Conservation (phyloP, 2,797 vertebrate species). For the Hephaestus fuliginosus region DNA sequence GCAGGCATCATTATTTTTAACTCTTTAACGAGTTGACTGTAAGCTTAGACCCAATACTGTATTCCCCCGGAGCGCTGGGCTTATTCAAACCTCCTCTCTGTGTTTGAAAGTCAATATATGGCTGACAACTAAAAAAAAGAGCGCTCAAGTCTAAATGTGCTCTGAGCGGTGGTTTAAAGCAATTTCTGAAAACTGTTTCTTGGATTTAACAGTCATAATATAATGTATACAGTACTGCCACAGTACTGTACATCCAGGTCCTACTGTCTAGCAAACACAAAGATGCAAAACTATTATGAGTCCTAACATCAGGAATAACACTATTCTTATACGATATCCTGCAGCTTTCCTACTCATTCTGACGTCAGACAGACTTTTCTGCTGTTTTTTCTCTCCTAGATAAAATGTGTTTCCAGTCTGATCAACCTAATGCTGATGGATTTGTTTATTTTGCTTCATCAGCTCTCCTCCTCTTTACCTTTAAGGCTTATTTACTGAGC, state of each 20-base stretch:
- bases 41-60: constrained; percentile 72
- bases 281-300: not conserved
- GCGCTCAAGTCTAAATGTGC: not conserved
- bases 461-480: constrained; percentile 23
- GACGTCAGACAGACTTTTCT: not conserved
- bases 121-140: not conserved
- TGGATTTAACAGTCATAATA: not conserved
- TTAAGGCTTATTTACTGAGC: constrained; percentile 26
- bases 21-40: constrained; percentile 84
- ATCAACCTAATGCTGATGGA: constrained; percentile 15
- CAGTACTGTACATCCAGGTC: not conserved
- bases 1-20: constrained; percentile 86
- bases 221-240: not conserved
- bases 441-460: constrained; percentile 33
- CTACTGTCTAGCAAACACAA: not conserved
- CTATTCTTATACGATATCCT: too few species aligned
- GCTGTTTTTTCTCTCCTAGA: constrained; percentile 1
- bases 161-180: too few species aligned
- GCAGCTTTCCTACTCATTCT: not conserved
- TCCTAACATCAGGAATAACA: not conserved
- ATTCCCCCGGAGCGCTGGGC: constrained; percentile 19
- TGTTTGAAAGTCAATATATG: constrained; percentile 6
- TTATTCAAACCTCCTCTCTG: constrained; percentile 27
- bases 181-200: too few species aligned
- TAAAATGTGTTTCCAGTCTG: constrained; percentile 10